Evolutionary conservation across 2,888 invertebrate genomes (phyloP), one percentile per base, ranked within the genome.

Genomic region (Lochmaea crataegi): DNA sequence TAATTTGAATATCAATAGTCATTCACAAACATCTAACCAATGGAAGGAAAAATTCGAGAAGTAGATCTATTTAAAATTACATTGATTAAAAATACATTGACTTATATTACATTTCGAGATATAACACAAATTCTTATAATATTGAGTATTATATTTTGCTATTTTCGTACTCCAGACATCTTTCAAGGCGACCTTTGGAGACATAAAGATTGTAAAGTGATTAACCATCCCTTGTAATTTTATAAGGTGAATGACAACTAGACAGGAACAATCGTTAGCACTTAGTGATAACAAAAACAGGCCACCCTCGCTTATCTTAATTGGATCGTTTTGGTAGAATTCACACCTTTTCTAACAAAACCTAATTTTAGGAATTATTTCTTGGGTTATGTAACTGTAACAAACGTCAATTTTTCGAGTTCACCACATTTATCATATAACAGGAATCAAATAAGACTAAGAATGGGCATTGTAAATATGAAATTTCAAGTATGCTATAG

Each of bases 191-290:
- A 72, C 67, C 72, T 72, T 42, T 72, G 72, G 70, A 75, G 71
- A 72, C 72, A 58, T 42, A 16, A 32, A 70, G 71, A 70, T 70
- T 60, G 70, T 45, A 64, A 70, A 68, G 68, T 68, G 73, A 57
- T 71, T 71, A 58, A 41, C 18, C 38, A 38, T 32, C 53, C 57
- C 64, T 72, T 69, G 75, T 75, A 61, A 68, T 63, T 32, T 68
- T 70, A 66, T 63, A 38, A 63, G 60, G 68, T 63, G 71, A 74
- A 69, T 68, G 68, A 56, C 53, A 65, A 58, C 68, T 68, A 42
- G 77, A 74, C 73, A 70, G 71, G 22, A 74, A 77, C 77, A 77
- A 68, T 75, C 64, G 73, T 76, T 71, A 73, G 75, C 77, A 77
- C 77, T 77, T 75, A 77, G 61, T 65, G 72, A 72, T 67, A 48